These are phyloP conservation scores for Trichomalopsis sarcophagae DNA, from an alignment of 1,140 invertebrate genomes.

Conservation along the genomic window DNA sequence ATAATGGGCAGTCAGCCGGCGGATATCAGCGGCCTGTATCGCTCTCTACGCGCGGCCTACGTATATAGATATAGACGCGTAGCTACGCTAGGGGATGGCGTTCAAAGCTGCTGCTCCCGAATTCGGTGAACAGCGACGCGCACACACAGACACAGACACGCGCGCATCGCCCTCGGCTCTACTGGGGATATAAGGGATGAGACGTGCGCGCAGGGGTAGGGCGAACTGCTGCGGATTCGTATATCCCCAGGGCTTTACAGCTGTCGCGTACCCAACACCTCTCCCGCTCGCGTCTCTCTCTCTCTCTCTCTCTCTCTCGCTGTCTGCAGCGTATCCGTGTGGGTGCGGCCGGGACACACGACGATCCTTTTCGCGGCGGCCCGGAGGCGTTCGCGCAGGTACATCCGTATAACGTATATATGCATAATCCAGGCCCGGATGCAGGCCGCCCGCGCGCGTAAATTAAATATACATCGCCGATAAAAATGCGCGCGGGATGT, in stretches of 20 bases:
- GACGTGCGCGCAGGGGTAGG: background rate
- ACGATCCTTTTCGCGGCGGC: slow-evolving; percentile 6
- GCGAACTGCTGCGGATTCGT: slow-evolving; percentile 20
- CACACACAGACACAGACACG: background rate
- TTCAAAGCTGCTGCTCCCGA: slow-evolving; percentile 17
- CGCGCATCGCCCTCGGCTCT: slow-evolving; percentile 13
- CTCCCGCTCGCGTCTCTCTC: slow-evolving; percentile 52
- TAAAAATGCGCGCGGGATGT: slow-evolving; percentile 39
- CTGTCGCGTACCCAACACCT: slow-evolving; percentile 73
- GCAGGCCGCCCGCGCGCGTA: slow-evolving; percentile 10
- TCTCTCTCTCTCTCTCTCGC: slow-evolving; percentile 28
- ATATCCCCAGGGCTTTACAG: slow-evolving; percentile 70
- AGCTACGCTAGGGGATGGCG: background rate
- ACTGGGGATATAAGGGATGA: slow-evolving; percentile 38
- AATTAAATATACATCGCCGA: slow-evolving; percentile 52
- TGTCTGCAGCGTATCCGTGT: background rate
- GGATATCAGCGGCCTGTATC: slow-evolving; percentile 26
- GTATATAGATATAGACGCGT: background rate
- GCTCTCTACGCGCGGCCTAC: background rate
- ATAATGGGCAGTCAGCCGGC: slow-evolving; percentile 43
- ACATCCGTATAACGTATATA: background rate
- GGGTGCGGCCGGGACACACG: background rate
- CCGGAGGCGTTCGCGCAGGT: background rate
- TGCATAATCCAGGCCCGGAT: background rate
- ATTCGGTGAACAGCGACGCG: background rate